These are phyloP conservation scores for Acrossocheilus fasciatus DNA, from an alignment of 2,797 vertebrate species.

Conservation along the genomic window DNA sequence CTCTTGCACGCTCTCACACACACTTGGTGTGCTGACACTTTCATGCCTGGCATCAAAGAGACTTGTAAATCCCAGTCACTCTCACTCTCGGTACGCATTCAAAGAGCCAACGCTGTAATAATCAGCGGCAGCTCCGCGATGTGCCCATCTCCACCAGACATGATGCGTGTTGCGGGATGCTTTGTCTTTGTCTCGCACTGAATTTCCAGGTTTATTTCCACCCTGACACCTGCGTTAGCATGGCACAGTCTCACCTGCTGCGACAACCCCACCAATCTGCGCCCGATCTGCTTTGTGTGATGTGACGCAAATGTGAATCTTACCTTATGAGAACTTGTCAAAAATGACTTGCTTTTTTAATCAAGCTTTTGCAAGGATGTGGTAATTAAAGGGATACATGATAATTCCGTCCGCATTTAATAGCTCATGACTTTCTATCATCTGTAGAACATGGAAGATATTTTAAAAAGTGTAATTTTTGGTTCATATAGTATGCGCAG, in stretches of 20 bases:
- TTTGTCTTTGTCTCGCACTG: conserved; percentile 57
- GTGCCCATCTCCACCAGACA: conserved; percentile 54
- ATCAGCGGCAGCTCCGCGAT: conserved; percentile 53
- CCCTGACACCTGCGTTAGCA: neutral
- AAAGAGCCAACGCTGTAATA: conserved; percentile 55
- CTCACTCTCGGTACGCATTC: conserved; percentile 44
- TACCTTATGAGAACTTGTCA: neutral
- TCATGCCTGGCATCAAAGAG: conserved; percentile 67
- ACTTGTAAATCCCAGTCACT: conserved; percentile 67
- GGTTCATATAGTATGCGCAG: neutral
- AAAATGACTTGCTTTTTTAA: neutral
- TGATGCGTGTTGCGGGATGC: conserved; percentile 47
- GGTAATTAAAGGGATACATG: neutral
- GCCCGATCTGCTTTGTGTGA: neutral
- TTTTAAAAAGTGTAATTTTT: neutral
- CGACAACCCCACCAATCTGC: neutral
- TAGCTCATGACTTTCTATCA: neutral
- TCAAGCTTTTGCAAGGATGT: neutral
- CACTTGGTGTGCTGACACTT: conserved; percentile 61
- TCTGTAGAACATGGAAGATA: neutral
- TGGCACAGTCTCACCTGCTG: neutral
- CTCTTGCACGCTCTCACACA: conserved; percentile 24
- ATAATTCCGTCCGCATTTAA: neutral
- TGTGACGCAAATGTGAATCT: neutral
- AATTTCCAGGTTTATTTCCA: conserved; percentile 45